Percentiles rank a stretch among this genome's conserved stretches.
Evolutionary conservation across 2,888 invertebrate genomes (phyloP).

Genomic region (Arrhopalites spinosus): DNA sequence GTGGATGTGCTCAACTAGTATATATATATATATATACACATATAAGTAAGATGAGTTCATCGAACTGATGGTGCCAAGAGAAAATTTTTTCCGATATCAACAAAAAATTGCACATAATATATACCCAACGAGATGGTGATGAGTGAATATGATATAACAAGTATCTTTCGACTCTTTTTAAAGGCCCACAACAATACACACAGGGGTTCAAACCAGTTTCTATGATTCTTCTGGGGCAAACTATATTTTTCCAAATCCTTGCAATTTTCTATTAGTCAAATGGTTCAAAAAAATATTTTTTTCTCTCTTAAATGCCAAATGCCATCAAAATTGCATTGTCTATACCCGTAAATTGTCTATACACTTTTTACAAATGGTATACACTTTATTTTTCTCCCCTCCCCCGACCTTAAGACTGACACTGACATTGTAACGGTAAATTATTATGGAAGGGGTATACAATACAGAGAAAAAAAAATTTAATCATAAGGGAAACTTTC

Average conservation of each 20-base stretch:
- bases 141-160: slow-evolving; percentile 7
- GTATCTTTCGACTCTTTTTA: slow-evolving; percentile 34
- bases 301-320: not conserved
- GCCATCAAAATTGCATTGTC: not conserved
- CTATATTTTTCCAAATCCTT: slow-evolving; percentile 24
- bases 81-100: slow-evolving; percentile 49
- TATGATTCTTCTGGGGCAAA: slow-evolving; percentile 33
- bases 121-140: not conserved
- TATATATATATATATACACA: not conserved
- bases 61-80: slow-evolving; percentile 56
- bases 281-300: not conserved
- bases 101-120: slow-evolving; percentile 47
- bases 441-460: too few species aligned
- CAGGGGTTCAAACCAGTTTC: slow-evolving; percentile 21
- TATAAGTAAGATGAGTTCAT: slow-evolving; percentile 44
- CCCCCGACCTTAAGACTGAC: too few species aligned
- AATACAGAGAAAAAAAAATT: too few species aligned
- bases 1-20: slow-evolving; percentile 8
- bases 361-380: too few species aligned
- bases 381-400: too few species aligned
- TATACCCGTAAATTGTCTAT: too few species aligned
- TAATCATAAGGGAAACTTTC: too few species aligned
- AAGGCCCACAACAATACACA: not conserved
- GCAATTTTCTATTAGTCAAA: slow-evolving; percentile 19
- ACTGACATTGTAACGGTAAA: too few species aligned